Base-by-base conservation (phyloP, 2,888 invertebrate genomes). In the Apamea epomidion region DNA sequence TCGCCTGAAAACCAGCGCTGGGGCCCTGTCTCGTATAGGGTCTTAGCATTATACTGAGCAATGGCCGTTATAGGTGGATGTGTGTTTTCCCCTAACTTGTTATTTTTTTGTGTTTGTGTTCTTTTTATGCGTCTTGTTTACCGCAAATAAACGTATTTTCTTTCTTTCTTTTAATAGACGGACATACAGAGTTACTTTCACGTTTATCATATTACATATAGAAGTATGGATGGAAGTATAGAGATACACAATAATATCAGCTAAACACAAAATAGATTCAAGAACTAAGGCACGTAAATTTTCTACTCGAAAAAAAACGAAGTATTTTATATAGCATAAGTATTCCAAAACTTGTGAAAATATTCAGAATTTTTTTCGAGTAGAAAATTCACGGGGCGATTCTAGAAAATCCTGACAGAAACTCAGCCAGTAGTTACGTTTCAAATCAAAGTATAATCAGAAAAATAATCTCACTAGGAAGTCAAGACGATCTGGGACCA, bases 381-480 rank as follows among this genome's bases (percentile, higher is more conserved):
- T 74, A 54, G 10, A 21, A 10, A n/a, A 29, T 60, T 45, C 18
- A 68, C 12, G 21, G 21, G 14, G 21, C 4, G 0, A 4, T 21
- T 51, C 0, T 29, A 32, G 8, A 25, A 45, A 74, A 37, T n/a
- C 21, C 21, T 7, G 1, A 51, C 16, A 81, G 73, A 81, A 62
- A 51, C 5, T 65, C 16, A 16, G 1, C 6, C 18, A 32, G 16
- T 45, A 37, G 29, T 45, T 18, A 32, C 6, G 5, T n/a, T 68
- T 6, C 8, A 51, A 32, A 82, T 76, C 51, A 60, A 60, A 51
- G 0, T 67, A 32, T 62, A 25, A 51, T 80, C 16, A 48, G 16
- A 64, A 85, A 85, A 70, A 18, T 29, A 25, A 85, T 64, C 16
- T 51, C 14, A 16, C 14, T 2, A 32, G 16, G 29, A 37, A 80